Percentiles rank a stretch among this genome's conserved stretches.
phyloP scores from a whole-genome alignment of 2,113 vertebrate genomes.

The Lepus timidus region DNA sequence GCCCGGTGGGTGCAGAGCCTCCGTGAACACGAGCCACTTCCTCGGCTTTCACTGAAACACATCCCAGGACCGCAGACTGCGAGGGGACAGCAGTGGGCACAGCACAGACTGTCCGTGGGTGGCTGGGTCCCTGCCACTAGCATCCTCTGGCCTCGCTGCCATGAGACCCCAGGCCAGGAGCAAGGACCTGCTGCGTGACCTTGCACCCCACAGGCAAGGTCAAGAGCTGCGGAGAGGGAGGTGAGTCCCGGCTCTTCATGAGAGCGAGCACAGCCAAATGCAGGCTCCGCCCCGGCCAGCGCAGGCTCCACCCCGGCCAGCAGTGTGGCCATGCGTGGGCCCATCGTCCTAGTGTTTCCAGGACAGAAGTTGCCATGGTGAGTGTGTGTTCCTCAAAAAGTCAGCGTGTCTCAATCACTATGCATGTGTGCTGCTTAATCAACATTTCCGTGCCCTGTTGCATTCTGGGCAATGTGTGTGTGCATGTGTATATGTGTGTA shows the following conservation, averaged over 20 bases:
- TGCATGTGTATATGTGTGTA: fast-evolving
- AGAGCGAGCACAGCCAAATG: slow-evolving; percentile 82
- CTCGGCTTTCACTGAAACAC: not conserved
- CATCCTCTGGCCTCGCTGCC: slow-evolving; percentile 37
- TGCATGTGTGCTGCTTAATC: too few species aligned
- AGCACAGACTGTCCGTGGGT: slow-evolving; percentile 55
- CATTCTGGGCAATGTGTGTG: too few species aligned
- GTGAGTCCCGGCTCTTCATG: slow-evolving; percentile 76
- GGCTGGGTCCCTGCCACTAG: slow-evolving; percentile 21
- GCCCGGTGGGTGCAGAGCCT: not conserved
- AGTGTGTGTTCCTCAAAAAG: not conserved
- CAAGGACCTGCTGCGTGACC: slow-evolving; percentile 35
- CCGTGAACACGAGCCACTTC: not conserved
- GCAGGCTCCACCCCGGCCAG: slow-evolving; percentile 57
- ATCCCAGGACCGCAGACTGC: slow-evolving; percentile 31
- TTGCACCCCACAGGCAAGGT: slow-evolving; percentile 36
- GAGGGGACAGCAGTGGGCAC: slow-evolving; percentile 21
- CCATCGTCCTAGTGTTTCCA: not conserved
- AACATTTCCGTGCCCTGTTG: too few species aligned
- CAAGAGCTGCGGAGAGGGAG: slow-evolving; percentile 66
- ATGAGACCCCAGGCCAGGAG: slow-evolving; percentile 54
- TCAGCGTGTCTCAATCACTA: not conserved
- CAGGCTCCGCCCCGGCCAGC: too few species aligned
- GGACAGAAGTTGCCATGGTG: slow-evolving; percentile 60
- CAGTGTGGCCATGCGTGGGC: slow-evolving; percentile 62